These are phyloP conservation scores for Onychorhynchus coronatus DNA, from an alignment of 2,113 vertebrate species.

Conservation along the genomic window DNA sequence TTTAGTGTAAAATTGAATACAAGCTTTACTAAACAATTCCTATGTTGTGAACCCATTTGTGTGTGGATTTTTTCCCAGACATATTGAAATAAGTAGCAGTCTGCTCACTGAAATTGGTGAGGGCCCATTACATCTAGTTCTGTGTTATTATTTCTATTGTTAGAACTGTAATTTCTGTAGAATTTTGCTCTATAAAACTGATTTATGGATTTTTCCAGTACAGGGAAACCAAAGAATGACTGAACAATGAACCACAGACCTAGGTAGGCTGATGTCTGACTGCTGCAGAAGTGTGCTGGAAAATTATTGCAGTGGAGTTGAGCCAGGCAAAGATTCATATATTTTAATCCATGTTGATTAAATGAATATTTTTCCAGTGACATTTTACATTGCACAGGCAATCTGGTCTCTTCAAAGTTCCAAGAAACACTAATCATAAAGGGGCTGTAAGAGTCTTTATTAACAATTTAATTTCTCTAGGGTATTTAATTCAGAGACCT, in stretches of 20 bases:
- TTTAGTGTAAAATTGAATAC: neutral
- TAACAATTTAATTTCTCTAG: conserved; percentile 16
- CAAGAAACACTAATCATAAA: neutral
- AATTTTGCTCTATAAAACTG: neutral
- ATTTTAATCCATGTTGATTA: neutral
- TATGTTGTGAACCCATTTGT: neutral
- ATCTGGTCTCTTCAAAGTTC: neutral
- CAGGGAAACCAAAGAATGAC: neutral
- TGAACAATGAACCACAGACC: neutral
- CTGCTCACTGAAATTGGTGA: neutral
- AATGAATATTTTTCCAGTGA: conserved; percentile 28
- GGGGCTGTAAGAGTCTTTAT: neutral
- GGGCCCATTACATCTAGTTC: neutral
- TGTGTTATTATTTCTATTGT: neutral
- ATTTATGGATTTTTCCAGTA: neutral
- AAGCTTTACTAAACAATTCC: neutral
- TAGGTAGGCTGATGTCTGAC: neutral
- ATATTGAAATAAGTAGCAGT: neutral
- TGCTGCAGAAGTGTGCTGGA: neutral
- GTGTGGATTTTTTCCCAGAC: rapidly evolving
- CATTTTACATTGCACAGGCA: neutral
- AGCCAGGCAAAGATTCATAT: neutral
- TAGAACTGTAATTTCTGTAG: neutral
- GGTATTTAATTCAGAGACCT: neutral
- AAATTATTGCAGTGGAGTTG: neutral